phyloP scores from a whole-genome alignment of 2,888 invertebrate genomes.

The Nowickia ferox region DNA sequence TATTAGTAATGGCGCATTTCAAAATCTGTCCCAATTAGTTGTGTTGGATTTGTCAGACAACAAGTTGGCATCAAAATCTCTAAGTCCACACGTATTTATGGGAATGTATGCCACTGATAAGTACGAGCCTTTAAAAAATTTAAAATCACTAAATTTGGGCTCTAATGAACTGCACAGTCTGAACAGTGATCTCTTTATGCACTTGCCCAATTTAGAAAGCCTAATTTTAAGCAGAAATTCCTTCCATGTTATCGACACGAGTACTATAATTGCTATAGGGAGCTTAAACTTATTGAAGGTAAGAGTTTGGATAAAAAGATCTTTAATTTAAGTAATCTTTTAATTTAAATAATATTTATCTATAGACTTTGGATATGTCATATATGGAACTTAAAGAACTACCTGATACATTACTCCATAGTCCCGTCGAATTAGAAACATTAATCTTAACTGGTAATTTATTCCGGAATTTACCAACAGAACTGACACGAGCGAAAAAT shows the following conservation, averaged over 20 bases:
- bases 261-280: conserved; percentile 87
- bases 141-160: conserved; percentile 84
- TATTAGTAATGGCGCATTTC: conserved; percentile 87
- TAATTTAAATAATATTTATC: too few species aligned
- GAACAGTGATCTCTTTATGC: conserved; percentile 90
- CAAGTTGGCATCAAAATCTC: conserved; percentile 85
- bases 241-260: conserved; percentile 86
- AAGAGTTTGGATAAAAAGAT: conserved; percentile 39
- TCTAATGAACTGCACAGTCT: conserved; percentile 89
- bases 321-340: too few species aligned
- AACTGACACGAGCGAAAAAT: conserved; percentile 85
- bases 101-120: conserved; percentile 81
- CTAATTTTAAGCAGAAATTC: conserved; percentile 90
- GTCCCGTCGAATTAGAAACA: conserved; percentile 86
- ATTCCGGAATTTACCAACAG: conserved; percentile 85
- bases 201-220: conserved; percentile 87
- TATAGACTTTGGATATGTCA: conserved; percentile 88
- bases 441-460: conserved; percentile 88
- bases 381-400: conserved; percentile 86
- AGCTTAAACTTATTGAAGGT: conserved; percentile 87
- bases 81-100: conserved; percentile 88
- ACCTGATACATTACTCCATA: conserved; percentile 87
- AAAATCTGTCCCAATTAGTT: conserved; percentile 85
- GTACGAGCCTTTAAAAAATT: conserved; percentile 77
- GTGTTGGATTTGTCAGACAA: conserved; percentile 89